These are phyloP conservation scores for Falco concolor DNA, from an alignment of 2,797 vertebrate species.

Conservation along the genomic window DNA sequence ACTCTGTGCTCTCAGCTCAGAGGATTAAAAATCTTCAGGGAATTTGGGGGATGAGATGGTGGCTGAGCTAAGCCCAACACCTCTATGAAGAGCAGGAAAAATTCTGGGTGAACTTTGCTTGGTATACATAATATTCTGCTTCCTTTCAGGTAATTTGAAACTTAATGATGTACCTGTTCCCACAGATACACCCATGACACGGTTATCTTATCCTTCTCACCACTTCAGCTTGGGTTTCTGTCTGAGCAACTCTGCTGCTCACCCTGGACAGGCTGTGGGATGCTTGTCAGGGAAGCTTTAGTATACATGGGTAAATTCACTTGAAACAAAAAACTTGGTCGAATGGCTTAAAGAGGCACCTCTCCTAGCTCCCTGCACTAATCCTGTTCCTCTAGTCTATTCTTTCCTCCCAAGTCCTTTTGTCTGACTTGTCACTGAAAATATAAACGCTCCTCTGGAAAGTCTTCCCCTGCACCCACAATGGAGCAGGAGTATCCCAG, in stretches of 20 bases:
- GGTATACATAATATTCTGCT: neutral
- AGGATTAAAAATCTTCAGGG: neutral
- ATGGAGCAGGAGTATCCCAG: neutral
- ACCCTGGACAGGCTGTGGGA: neutral
- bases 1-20: neutral
- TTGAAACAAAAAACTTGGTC: neutral
- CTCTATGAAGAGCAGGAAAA: neutral
- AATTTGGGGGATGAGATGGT: neutral
- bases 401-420: neutral
- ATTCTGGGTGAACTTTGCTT: neutral
- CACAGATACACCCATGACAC: neutral
- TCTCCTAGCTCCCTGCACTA: neutral
- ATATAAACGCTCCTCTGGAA: neutral
- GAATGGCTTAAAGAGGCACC: neutral
- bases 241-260: neutral
- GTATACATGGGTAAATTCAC: neutral
- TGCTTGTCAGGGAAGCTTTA: neutral
- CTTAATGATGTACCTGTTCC: neutral
- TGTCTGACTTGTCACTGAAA: neutral
- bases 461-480: neutral
- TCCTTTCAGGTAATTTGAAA: neutral
- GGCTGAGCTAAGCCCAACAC: neutral
- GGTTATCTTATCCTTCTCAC: neutral
- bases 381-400: neutral
- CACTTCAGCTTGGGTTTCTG: neutral